Conservation (phyloP, 1,140 invertebrate species). For the Temnothorax nylanderi region DNA sequence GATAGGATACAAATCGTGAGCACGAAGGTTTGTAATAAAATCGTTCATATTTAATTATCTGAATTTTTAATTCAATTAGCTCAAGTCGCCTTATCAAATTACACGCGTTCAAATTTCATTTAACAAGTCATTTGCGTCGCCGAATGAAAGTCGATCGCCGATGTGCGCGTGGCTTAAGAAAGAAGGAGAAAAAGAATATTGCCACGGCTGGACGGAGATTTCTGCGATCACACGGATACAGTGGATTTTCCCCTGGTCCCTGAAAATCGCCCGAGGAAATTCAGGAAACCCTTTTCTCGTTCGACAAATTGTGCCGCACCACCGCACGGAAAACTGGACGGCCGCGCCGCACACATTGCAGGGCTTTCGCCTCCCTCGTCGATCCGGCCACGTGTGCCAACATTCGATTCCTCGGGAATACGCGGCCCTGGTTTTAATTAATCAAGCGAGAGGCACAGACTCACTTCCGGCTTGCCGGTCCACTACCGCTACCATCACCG, state of each 20-base stretch:
- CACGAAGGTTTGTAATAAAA: background rate
- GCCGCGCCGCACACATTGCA: conserved; percentile 26
- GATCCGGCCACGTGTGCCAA: conserved; percentile 65
- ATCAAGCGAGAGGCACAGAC: conserved; percentile 67
- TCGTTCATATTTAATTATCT: background rate
- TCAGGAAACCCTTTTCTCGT: conserved; percentile 62
- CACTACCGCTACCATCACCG: background rate
- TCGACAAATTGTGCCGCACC: conserved; percentile 71
- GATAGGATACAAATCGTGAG: background rate
- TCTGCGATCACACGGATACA: conserved; percentile 50
- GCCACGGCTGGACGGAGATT: conserved; percentile 40
- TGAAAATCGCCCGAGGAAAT: conserved; percentile 73
- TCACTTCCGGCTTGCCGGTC: conserved; percentile 31
- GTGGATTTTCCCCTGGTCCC: conserved; percentile 55
- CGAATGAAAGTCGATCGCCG: background rate
- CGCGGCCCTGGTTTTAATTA: conserved; percentile 75
- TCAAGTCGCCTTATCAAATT: background rate
- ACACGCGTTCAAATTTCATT: background rate
- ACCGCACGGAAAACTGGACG: conserved; percentile 58
- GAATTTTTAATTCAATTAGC: background rate
- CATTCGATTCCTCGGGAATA: conserved; percentile 73
- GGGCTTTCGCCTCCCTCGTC: conserved; percentile 37
- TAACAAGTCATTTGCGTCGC: background rate
- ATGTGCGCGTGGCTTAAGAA: conserved; percentile 17
- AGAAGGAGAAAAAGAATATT: background rate